Evolutionary conservation across 2,888 invertebrate genomes (phyloP).

Genomic region (Neoascia interrupta): DNA sequence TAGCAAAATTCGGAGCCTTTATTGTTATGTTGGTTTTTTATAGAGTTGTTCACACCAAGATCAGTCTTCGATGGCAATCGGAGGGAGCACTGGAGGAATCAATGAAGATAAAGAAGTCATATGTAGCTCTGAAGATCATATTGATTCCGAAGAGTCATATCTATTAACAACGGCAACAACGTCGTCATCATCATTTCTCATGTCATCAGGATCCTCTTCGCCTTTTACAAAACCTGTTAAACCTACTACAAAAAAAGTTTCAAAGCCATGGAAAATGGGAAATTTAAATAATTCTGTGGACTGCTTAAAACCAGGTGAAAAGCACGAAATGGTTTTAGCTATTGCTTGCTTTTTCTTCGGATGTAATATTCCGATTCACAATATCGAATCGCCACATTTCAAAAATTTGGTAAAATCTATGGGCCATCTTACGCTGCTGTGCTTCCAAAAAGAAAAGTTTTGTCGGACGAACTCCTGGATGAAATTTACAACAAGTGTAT

Average conservation of each 20-base stretch:
- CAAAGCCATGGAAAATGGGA: neutral
- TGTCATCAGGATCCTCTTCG: too few relatives aligned
- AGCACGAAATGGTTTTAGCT: neutral
- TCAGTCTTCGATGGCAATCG: neutral
- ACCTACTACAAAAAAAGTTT: neutral
- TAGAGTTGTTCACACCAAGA: neutral
- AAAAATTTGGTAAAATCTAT: neutral
- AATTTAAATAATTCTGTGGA: too few relatives aligned
- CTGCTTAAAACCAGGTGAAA: too few relatives aligned
- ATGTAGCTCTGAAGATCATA: too few relatives aligned
- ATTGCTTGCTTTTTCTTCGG: neutral
- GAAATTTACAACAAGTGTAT: neutral
- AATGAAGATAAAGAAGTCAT: slow-evolving; percentile 2
- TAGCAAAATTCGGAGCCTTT: neutral
- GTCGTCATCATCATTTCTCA: neutral
- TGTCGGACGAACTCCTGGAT: slow-evolving; percentile 3
- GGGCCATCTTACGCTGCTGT: neutral
- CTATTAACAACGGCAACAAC: neutral
- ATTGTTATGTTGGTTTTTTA: neutral
- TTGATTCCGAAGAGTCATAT: neutral
- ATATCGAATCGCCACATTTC: neutral
- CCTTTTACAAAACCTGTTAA: too few relatives aligned
- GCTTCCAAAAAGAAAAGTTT: neutral
- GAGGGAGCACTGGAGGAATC: neutral
- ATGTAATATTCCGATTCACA: neutral